Percentiles rank a stretch among this genome's conserved stretches.
phyloP scores from a whole-genome alignment of 2,113 vertebrate genomes.

The Chelonoidis abingdonii region DNA sequence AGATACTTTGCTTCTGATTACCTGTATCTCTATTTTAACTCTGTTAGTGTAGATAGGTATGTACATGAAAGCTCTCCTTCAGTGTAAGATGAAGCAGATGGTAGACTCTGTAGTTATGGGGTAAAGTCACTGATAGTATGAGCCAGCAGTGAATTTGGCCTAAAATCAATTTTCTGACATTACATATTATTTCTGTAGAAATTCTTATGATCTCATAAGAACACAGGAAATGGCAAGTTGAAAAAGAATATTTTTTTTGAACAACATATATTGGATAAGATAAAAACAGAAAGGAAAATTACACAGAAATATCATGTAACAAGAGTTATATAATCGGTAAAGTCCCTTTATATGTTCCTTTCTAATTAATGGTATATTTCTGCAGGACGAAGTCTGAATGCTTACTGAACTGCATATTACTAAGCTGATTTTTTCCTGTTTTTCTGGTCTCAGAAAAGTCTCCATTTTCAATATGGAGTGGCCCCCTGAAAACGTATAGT shows the following conservation, averaged over 20 bases:
- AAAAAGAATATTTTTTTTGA: conserved; percentile 7
- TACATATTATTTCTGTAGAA: neutral
- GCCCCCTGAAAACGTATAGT: no score
- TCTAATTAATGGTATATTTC: neutral
- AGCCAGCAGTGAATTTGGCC: neutral
- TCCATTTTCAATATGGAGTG: no score
- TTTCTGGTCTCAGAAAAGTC: no score
- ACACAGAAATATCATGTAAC: neutral
- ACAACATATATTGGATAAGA: neutral
- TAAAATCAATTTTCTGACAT: neutral
- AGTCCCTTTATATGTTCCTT: neutral
- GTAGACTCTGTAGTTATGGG: no score
- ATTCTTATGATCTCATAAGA: neutral
- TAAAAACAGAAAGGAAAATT: neutral
- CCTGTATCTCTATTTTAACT: no score
- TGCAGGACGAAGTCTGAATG: neutral
- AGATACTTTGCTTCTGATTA: neutral
- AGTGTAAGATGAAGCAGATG: neutral
- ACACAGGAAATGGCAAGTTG: neutral
- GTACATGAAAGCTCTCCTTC: neutral
- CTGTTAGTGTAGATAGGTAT: neutral
- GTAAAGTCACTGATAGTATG: neutral
- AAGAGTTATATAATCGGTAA: neutral
- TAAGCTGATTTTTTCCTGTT: no score
- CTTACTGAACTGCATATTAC: no score